A percentile compares a stretch with the other conserved stretches of the same genome.
phyloP scores from a whole-genome alignment of 2,113 vertebrate species.

The Dissostichus mawsoni region DNA sequence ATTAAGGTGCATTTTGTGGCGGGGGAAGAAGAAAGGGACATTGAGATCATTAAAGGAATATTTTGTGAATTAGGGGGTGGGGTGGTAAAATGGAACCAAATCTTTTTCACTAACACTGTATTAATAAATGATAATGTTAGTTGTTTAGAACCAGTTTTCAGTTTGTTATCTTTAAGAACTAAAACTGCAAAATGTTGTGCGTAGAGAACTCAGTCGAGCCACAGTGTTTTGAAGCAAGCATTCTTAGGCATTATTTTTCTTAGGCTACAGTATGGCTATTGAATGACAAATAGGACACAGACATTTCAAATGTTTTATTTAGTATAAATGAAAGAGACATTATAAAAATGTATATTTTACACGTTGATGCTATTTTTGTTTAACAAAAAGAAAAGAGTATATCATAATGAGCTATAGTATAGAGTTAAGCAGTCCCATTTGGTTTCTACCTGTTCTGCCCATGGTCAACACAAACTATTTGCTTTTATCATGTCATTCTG shows the following conservation, averaged over 20 bases:
- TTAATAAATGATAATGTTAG: constrained; percentile 89
- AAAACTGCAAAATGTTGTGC: constrained; percentile 87
- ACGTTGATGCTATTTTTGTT: constrained; percentile 98
- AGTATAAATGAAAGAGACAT: constrained; percentile 91
- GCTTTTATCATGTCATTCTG: constrained; percentile 78
- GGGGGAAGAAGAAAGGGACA: constrained; percentile 41
- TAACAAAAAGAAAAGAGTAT: constrained; percentile 87
- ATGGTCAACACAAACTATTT: constrained; percentile 46
- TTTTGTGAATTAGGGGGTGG: constrained; percentile 53
- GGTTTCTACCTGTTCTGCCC: constrained; percentile 87
- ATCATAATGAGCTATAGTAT: constrained; percentile 91
- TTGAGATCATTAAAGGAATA: constrained; percentile 59
- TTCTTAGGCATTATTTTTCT: constrained; percentile 89
- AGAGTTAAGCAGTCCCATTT: constrained; percentile 94
- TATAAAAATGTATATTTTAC: constrained; percentile 92
- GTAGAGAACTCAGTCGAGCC: constrained; percentile 88
- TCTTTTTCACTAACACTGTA: constrained; percentile 87
- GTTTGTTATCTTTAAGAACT: constrained; percentile 93
- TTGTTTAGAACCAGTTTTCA: constrained; percentile 91
- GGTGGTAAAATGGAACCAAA: constrained; percentile 77
- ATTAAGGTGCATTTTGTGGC: constrained; percentile 79
- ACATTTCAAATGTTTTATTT: constrained; percentile 91
- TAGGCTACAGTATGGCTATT: constrained; percentile 88
- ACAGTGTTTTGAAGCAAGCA: constrained; percentile 89
- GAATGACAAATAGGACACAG: constrained; percentile 90